phyloP scores from a whole-genome alignment of 2,888 invertebrate genomes.

The Celastrina argiolus region DNA sequence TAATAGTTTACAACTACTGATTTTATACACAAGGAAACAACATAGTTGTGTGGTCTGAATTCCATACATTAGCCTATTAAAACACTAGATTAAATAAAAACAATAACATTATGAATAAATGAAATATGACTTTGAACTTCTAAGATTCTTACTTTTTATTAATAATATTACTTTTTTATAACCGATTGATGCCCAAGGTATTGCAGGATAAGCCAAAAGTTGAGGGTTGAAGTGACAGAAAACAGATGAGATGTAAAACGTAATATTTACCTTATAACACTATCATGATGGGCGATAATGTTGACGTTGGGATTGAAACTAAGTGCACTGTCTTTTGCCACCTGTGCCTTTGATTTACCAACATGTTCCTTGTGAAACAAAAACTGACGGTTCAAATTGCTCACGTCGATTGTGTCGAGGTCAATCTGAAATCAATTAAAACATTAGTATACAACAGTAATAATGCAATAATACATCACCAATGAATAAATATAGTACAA shows the following conservation, averaged over 20 bases:
- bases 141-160: no score
- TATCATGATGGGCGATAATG: conserved; percentile 94
- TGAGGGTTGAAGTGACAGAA: no score
- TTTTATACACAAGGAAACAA: no score
- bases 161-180: no score
- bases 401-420: conserved; percentile 99
- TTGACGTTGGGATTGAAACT: conserved; percentile 92
- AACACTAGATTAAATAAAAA: no score
- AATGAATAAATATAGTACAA: conserved; percentile 55
- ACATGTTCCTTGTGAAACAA: conserved; percentile 99
- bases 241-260: no score
- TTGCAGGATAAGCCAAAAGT: no score
- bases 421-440: conserved; percentile 87
- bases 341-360: conserved; percentile 96
- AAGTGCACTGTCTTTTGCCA: conserved; percentile 93
- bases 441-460: neutral
- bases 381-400: conserved; percentile 99
- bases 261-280: conserved; percentile 84
- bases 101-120: no score
- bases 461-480: neutral
- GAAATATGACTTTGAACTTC: no score
- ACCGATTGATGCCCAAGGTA: no score
- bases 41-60: no score
- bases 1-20: neutral
- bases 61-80: no score